These are phyloP conservation scores for Stegodyphus dumicola DNA, from an alignment of 1,140 invertebrate genomes.

Conservation along the genomic window DNA sequence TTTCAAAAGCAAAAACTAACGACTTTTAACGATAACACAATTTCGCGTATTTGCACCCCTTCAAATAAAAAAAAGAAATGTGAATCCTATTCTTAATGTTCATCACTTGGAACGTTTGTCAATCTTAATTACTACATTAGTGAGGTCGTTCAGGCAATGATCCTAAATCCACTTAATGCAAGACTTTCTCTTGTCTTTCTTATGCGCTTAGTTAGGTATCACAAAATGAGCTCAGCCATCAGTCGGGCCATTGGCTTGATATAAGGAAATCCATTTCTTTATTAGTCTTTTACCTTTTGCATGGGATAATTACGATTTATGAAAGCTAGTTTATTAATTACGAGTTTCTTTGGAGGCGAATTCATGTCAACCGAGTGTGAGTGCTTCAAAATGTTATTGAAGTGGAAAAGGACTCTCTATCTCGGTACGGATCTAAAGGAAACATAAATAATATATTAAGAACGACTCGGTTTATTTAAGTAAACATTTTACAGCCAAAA, in stretches of 20 bases:
- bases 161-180: neutral
- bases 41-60: neutral
- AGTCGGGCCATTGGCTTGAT: neutral
- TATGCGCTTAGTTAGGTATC: neutral
- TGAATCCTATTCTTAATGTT: neutral
- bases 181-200: neutral
- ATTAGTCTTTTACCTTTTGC: conserved; percentile 5
- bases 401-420: neutral
- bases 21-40: neutral
- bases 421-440: no score
- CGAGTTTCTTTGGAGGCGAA: neutral
- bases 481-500: no score
- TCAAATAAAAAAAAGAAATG: neutral
- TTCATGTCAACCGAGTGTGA: neutral
- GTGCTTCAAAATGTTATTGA: neutral
- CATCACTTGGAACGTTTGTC: conserved; percentile 6
- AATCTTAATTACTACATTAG: conserved; percentile 7
- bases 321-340: neutral
- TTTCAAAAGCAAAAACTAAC: neutral
- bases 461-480: no score
- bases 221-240: neutral
- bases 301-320: neutral
- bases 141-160: neutral
- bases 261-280: neutral
- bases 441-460: no score